Conservation (phyloP, 2,888 invertebrate species). For the Xanthorhoe spadicearia region DNA sequence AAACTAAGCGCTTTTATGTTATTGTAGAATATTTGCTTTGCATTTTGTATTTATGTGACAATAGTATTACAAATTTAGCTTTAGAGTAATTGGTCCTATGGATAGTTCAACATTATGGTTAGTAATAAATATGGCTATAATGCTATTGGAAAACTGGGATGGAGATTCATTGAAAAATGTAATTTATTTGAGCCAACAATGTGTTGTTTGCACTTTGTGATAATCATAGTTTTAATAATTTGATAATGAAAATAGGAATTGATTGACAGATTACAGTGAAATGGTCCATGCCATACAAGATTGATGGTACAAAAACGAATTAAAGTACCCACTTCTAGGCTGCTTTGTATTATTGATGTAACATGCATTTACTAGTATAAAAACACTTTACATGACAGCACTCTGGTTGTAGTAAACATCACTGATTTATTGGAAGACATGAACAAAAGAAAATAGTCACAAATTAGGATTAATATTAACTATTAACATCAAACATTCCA, state of each 20-base stretch:
- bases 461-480: slow-evolving; percentile 48
- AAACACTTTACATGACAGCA: slow-evolving; percentile 69
- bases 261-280: slow-evolving; percentile 12
- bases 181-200: slow-evolving; percentile 37
- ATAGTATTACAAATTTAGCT: slow-evolving; percentile 19
- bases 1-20: slow-evolving; percentile 25
- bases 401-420: slow-evolving; percentile 50
- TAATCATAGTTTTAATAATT: slow-evolving; percentile 52
- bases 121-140: not conserved
- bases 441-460: slow-evolving; percentile 46
- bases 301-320: slow-evolving; percentile 32
- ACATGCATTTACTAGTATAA: slow-evolving; percentile 74
- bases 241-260: slow-evolving; percentile 21
- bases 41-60: slow-evolving; percentile 14
- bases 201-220: slow-evolving; percentile 63
- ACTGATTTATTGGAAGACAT: not conserved
- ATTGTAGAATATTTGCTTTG: slow-evolving; percentile 27
- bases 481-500: slow-evolving; percentile 73
- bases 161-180: slow-evolving; percentile 49
- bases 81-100: slow-evolving; percentile 6
- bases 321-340: slow-evolving; percentile 20
- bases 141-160: slow-evolving; percentile 39
- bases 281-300: not conserved
- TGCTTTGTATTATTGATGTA: slow-evolving; percentile 33
- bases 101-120: slow-evolving; percentile 9